A percentile compares a stretch with the other conserved stretches of the same genome.
Evolutionary conservation across 2,113 vertebrate species (phyloP).

Genomic region (Dicaeum eximium): DNA sequence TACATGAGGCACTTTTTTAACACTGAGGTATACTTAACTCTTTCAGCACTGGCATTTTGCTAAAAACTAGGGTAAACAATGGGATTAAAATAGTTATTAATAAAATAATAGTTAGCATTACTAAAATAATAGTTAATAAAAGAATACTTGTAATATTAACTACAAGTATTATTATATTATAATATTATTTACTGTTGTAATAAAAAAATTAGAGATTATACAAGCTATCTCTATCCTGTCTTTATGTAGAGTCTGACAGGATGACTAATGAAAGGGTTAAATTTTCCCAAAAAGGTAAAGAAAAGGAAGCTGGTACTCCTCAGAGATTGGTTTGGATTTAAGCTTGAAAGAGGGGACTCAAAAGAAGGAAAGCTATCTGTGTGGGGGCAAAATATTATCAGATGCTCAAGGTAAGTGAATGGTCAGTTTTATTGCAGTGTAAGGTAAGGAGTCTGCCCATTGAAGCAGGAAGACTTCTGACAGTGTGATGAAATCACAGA

Average conservation of each 20-base stretch:
- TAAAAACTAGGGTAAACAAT: background rate
- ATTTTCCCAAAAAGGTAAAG: background rate
- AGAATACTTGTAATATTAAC: background rate
- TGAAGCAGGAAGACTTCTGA: background rate
- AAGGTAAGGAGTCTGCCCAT: background rate
- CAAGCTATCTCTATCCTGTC: background rate
- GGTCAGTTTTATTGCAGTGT: background rate
- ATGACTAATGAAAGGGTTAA: background rate
- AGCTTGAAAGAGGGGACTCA: background rate
- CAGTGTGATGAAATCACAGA: rapidly evolving
- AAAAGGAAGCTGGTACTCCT: background rate
- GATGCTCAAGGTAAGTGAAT: background rate
- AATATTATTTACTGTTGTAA: background rate
- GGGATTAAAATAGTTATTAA: background rate
- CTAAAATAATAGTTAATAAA: background rate
- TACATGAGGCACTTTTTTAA: background rate
- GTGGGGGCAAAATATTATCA: background rate
- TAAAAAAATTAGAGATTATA: background rate
- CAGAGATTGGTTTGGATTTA: background rate
- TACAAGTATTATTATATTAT: background rate
- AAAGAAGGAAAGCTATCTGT: background rate
- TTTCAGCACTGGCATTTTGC: background rate
- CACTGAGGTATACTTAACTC: background rate
- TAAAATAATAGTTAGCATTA: background rate
- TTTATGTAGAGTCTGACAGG: background rate